phyloP scores from a whole-genome alignment of 2,797 vertebrate species.

The Liparis tanakae region DNA sequence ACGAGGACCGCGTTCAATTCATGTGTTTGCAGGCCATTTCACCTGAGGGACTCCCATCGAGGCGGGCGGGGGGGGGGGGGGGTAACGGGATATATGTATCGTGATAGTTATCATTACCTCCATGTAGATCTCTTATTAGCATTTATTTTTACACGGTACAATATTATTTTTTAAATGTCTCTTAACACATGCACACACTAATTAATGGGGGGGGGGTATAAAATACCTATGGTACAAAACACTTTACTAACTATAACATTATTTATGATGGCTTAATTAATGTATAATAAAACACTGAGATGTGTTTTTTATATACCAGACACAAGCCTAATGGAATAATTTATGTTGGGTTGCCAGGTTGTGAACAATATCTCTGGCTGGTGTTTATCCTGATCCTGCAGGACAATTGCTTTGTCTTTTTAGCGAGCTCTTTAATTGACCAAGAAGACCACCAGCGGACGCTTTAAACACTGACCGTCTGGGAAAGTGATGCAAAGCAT shows the following conservation, averaged over 20 bases:
- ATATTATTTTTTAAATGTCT: too few relatives aligned
- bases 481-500: neutral
- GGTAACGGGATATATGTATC: neutral
- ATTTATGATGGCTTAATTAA: neutral
- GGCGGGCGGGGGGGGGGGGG: constrained; percentile 36
- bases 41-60: constrained; percentile 84
- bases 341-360: neutral
- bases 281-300: neutral
- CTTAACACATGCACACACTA: neutral
- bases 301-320: neutral
- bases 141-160: neutral
- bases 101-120: neutral
- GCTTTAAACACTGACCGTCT: neutral
- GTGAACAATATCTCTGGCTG: neutral
- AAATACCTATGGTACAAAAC: too few relatives aligned
- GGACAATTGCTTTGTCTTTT: neutral
- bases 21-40: constrained; percentile 90
- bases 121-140: neutral
- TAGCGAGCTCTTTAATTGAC: neutral
- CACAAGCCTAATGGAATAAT: neutral
- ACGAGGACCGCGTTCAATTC: constrained; percentile 83
- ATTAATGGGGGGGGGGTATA: too few relatives aligned
- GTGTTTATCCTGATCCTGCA: neutral
- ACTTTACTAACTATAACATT: neutral
- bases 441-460: neutral